These are phyloP conservation scores for Columba livia DNA, from an alignment of 2,113 vertebrate species.

Conservation along the genomic window DNA sequence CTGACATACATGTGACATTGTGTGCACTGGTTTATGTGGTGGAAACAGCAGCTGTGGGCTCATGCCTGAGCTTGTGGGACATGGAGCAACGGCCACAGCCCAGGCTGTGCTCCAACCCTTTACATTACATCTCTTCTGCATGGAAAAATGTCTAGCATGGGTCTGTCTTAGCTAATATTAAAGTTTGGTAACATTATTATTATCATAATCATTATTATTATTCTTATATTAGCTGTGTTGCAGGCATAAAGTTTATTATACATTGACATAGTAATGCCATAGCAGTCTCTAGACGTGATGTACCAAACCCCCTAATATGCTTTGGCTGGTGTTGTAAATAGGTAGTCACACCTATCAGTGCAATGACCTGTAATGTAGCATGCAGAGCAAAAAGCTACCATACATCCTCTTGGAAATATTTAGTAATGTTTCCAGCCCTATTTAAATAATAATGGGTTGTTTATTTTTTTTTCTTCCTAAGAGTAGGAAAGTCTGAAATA, in stretches of 20 bases:
- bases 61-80: not conserved
- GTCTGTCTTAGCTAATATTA: not conserved
- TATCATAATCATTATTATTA: not conserved
- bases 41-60: not conserved
- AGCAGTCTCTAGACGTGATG: not conserved
- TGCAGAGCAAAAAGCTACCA: not conserved
- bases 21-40: rapidly evolving
- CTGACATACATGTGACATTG: rapidly evolving
- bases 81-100: not conserved
- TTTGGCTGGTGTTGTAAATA: not conserved
- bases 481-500: not conserved
- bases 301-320: not conserved
- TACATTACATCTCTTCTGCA: not conserved
- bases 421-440: not conserved
- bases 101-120: not conserved
- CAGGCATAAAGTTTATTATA: not conserved
- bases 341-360: not conserved
- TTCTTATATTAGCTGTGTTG: not conserved
- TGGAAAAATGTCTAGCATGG: not conserved
- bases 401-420: not conserved
- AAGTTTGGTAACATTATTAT: not conserved
- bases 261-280: not conserved
- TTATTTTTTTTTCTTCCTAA: not conserved
- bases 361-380: not conserved
- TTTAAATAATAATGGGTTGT: not conserved